These are phyloP conservation scores for Drosophila mulleri DNA, from an alignment of 2,888 invertebrate species.

Conservation along the genomic window DNA sequence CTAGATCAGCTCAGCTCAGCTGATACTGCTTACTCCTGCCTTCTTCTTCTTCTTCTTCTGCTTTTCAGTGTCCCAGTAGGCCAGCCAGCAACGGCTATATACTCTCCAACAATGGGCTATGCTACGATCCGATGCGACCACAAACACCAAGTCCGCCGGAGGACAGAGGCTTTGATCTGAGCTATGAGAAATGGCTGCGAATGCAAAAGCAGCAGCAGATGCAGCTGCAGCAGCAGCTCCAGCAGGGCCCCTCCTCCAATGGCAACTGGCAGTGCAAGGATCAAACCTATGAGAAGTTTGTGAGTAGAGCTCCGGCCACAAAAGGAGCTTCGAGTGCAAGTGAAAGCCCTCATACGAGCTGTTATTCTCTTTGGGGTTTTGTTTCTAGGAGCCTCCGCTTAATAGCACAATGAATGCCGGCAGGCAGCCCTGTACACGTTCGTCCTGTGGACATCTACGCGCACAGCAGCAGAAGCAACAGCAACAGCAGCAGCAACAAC, in stretches of 20 bases:
- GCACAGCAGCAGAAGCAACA: background rate
- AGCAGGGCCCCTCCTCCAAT: background rate
- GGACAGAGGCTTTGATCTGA: slow-evolving; percentile 12
- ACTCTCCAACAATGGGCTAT: background rate
- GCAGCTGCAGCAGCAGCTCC: background rate
- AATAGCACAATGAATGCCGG: slow-evolving; percentile 51
- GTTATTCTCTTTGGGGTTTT: background rate
- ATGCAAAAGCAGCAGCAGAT: slow-evolving; percentile 13
- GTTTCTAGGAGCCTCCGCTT: slow-evolving; percentile 41
- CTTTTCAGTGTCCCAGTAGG: slow-evolving; percentile 6
- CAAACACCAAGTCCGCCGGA: background rate
- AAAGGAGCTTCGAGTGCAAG: background rate
- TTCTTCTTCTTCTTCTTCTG: background rate
- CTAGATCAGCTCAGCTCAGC: too few relatives aligned
- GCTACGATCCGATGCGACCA: background rate
- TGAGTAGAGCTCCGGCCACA: slow-evolving; percentile 24
- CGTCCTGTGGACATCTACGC: background rate
- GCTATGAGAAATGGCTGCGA: slow-evolving; percentile 25
- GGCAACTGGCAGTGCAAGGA: slow-evolving; percentile 9
- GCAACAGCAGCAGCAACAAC: background rate
- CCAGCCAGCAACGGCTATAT: background rate
- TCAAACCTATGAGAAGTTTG: slow-evolving; percentile 23
- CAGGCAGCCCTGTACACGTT: background rate
- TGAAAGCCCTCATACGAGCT: slow-evolving; percentile 3
- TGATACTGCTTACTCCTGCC: too few relatives aligned